Percentiles rank a stretch among this genome's conserved stretches.
Evolutionary conservation across 2,888 invertebrate genomes (phyloP).

Genomic region (Lymantria dispar): DNA sequence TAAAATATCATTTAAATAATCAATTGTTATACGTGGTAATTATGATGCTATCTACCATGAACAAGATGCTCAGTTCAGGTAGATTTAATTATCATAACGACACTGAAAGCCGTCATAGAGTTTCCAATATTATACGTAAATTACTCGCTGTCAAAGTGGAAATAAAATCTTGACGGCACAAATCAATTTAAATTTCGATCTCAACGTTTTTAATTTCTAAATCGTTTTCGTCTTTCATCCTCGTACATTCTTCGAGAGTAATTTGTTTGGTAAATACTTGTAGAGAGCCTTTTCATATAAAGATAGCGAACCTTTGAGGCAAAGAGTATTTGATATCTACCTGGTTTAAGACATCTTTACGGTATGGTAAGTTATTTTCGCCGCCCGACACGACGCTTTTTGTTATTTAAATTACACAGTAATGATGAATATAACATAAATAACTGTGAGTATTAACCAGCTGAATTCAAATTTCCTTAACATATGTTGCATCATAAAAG

Average conservation of each 20-base stretch:
- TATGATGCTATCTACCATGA: too few species aligned
- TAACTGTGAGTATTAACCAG: too few species aligned
- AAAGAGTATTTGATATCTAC: slow-evolving; percentile 2
- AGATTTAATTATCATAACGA: too few species aligned
- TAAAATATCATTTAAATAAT: too few species aligned
- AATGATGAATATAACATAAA: too few species aligned
- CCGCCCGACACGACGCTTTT: background rate
- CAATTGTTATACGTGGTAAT: too few species aligned
- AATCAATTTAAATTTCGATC: background rate
- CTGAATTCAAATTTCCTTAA: too few species aligned
- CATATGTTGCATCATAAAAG: too few species aligned
- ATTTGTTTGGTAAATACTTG: slow-evolving; percentile 1
- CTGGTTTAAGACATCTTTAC: background rate
- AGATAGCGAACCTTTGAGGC: background rate
- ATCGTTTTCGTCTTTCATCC: background rate
- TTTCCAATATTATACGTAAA: too few species aligned
- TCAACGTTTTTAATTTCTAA: background rate
- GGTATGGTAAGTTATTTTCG: background rate
- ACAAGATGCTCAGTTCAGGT: too few species aligned
- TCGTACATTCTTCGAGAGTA: background rate
- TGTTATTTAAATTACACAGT: background rate
- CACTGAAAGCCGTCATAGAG: too few species aligned
- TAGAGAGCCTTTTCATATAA: background rate
- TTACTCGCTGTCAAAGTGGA: too few species aligned
- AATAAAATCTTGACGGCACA: background rate